phyloP scores from a whole-genome alignment of 2,797 vertebrate species.

The Acanthurus tractus region DNA sequence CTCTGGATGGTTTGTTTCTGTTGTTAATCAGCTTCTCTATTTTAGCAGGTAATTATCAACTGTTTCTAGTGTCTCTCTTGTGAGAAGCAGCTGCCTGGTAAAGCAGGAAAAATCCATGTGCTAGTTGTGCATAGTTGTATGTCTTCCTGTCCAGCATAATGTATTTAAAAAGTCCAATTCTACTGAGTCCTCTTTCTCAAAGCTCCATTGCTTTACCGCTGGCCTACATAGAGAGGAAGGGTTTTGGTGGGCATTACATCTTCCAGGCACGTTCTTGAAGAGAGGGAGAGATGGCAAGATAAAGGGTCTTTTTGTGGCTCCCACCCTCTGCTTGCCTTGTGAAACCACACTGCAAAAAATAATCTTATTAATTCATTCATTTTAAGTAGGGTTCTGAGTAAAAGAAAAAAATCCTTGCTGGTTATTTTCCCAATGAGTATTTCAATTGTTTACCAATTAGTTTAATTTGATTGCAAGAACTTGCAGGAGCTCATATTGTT shows the following conservation, averaged over 20 bases:
- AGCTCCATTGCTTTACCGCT: conserved; percentile 35
- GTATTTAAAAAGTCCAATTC: conserved; percentile 36
- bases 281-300: conserved; percentile 54
- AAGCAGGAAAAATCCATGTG: not conserved
- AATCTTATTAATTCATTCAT: conserved; percentile 56
- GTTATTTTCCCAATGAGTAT: conserved; percentile 47
- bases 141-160: conserved; percentile 2
- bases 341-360: conserved; percentile 43
- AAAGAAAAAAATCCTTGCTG: not conserved
- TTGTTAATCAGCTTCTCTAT: conserved; percentile 6
- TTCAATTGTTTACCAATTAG: conserved; percentile 50
- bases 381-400: conserved; percentile 23
- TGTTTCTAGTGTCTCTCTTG: conserved; percentile 2
- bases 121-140: not conserved
- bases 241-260: conserved; percentile 58
- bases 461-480: conserved; percentile 36
- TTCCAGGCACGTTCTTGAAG: conserved; percentile 62
- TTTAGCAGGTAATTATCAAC: conserved; percentile 17
- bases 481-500: conserved; percentile 25
- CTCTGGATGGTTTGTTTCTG: conserved; percentile 4
- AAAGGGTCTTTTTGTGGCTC: conserved; percentile 65
- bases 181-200: conserved; percentile 21
- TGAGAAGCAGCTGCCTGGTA: conserved; percentile 13
- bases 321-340: conserved; percentile 43
- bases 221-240: conserved; percentile 42